Base-by-base conservation (phyloP, 2,888 invertebrate species). In the Caenorhabditis auriculariae region DNA sequence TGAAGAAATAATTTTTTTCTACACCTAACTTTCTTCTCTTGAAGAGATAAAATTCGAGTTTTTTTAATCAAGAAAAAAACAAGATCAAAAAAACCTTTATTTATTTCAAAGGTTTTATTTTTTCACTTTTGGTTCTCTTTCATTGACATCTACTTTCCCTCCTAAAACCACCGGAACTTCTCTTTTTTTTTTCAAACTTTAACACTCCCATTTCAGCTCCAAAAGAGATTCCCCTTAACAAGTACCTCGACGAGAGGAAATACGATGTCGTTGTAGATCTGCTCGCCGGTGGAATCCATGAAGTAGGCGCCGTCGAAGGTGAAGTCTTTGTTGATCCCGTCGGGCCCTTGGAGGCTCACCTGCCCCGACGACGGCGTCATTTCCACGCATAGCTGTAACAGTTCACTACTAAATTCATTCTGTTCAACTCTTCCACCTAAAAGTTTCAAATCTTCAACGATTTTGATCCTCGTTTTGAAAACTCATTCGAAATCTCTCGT, bases 281-380 rank as follows among this genome's bases (percentile, higher is more conserved):
- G 86, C 82, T 91, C 91, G 0, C 91, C 91, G n/a, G 87, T 88
- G 0, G 90, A 88, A 54, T 88, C 87, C 42, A 86, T 86, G 72
- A 87, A 88, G 82, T 91, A 93, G 1, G 89, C 88, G 28, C 90
- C 91, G 83, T 93, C 92, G 84, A 91, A 92, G 21, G 88, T 88
- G 82, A 91, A 91, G 6, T 84, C 84, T 83, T 70, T 67, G 17
- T 84, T 84, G 7, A 83, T 84, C 75, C 88, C 88, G 48, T 82
- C 83, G 3, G 88, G 88, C 79, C 88, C 88, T 73, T 85, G 83
- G 35, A 87, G 83, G 32, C 83, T 82, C 76, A 85, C 88, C 77
- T 85, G 88, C 82, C 85, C 90, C 80, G 82, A 86, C 75, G 84
- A 84, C 83, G 86, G 83, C 69, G 88, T 88, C 83, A 89, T 88